Percentiles rank a stretch among this genome's conserved stretches.
These are phyloP conservation scores for Leptinotarsa peninsularis DNA, from an alignment of 2,888 invertebrate genomes.

Conservation along the genomic window DNA sequence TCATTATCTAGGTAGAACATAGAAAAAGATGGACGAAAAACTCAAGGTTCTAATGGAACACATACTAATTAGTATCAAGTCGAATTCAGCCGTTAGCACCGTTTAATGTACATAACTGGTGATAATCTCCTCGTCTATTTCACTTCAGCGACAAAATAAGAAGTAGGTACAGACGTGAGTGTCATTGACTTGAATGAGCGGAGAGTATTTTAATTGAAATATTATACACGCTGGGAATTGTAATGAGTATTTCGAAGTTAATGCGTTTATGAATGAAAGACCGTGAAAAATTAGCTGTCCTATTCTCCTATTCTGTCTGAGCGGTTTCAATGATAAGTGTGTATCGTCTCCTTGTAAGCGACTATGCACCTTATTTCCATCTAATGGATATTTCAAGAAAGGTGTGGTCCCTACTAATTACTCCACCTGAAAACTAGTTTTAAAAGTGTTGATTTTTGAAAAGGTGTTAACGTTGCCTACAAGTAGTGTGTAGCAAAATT, in stretches of 20 bases:
- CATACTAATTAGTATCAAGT: no score
- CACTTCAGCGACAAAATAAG: slow-evolving; percentile 8
- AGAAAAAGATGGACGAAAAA: no score
- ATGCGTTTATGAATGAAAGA: slow-evolving; percentile 13
- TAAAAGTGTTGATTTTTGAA: no score
- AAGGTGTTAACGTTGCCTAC: no score
- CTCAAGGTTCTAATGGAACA: no score
- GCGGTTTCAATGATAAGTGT: neutral
- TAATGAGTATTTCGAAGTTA: slow-evolving; percentile 15
- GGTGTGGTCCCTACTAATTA: no score
- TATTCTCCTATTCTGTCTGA: neutral
- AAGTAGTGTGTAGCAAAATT: no score
- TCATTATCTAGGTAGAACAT: no score
- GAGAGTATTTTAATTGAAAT: slow-evolving; percentile 19
- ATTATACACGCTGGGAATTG: slow-evolving; percentile 18
- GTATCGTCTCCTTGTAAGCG: neutral
- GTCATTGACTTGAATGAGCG: slow-evolving; percentile 17
- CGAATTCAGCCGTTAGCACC: no score
- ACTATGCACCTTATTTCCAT: no score
- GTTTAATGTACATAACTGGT: neutral
- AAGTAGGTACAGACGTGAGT: neutral
- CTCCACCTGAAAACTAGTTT: no score
- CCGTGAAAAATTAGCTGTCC: slow-evolving; percentile 13
- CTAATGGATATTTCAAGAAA: no score
- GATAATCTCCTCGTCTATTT: neutral